Conservation (phyloP, 2,888 invertebrate species). For the Synergus japonicus region DNA sequence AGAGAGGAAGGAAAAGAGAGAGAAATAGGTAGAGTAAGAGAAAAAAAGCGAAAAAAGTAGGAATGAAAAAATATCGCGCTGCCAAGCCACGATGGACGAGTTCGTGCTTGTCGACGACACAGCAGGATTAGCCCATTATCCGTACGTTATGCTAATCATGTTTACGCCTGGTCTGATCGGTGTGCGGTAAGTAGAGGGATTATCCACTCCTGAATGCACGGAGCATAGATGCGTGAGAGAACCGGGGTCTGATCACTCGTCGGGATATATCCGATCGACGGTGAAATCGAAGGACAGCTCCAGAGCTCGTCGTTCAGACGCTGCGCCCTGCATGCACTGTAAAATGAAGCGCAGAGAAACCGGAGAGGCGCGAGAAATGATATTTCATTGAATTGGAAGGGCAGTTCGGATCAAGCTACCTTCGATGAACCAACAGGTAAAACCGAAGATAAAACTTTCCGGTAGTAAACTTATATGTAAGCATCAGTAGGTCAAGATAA, state of each 20-base stretch:
- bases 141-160: conserved; percentile 68
- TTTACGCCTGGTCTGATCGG: conserved; percentile 66
- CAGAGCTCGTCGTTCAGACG: background rate
- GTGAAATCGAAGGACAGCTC: conserved; percentile 17
- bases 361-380: conserved; percentile 8
- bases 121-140: conserved; percentile 64
- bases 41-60: conserved; percentile 38
- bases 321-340: background rate
- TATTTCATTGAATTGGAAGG: background rate
- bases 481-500: background rate
- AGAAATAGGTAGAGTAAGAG: conserved; percentile 24
- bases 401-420: background rate
- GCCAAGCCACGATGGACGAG: conserved; percentile 38
- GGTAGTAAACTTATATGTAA: background rate
- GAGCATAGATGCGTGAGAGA: conserved; percentile 30
- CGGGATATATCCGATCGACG: conserved; percentile 13
- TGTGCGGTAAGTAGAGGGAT: conserved; percentile 48
- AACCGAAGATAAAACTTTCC: background rate
- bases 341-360: conserved; percentile 7
- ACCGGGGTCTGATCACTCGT: conserved; percentile 16
- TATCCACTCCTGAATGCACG: conserved; percentile 41
- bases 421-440: background rate
- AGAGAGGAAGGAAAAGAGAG: too few relatives aligned
- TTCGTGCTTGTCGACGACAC: conserved; percentile 31
- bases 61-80: conserved; percentile 31